Base-by-base conservation (phyloP, 2,888 invertebrate genomes). In the Priocnemis perturbator region DNA sequence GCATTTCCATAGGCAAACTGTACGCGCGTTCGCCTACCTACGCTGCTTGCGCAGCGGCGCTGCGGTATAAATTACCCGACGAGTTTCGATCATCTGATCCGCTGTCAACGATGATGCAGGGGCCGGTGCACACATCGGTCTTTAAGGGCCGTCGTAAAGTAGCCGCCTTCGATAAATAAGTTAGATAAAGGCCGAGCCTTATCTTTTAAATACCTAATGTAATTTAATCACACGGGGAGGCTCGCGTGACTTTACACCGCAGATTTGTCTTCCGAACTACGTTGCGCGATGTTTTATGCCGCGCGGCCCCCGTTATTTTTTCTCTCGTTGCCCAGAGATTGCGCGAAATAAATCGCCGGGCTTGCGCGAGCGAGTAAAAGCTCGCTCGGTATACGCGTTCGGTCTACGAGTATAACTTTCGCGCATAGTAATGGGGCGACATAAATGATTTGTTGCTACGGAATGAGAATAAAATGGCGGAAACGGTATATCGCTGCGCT, bases 201-300 rank as follows among this genome's bases (percentile, higher is more conserved):
- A 79, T 79, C 80, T 80, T 71, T 67, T 71, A 80, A 79, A 80
- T 67, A 68, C 74, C 64, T 67, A 73, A 74, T 76, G 73, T 79
- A 79, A 79, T 79, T 79, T 79, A 80, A 79, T 79, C 79, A 73
- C 71, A 59, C 60, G 48, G 44, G 58, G 58, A 19, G n/a, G 67
- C 66, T 79, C 73, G 79, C 79, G 81, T 79, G 79, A 80, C 78
- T 66, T 20, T 52, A 21, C 58, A 62, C 66, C 78, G 45, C 64
- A 59, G 74, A 76, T 79, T 77, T 76, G 78, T 80, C 80, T 76
- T 67, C 53, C 50, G 19, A n/a, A 9, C 21, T 26, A 48, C 64
- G 61, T 56, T 50, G 53, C 48, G 15, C 67, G 71, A 67, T 64
- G 64, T 56, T 66, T 56, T 62, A 64, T 55, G 62, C 2, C 52